Evolutionary conservation across 1,140 invertebrate species (phyloP), one percentile per base, ranked within the genome.

Genomic region (Pseudomyrmex flavicornis): DNA sequence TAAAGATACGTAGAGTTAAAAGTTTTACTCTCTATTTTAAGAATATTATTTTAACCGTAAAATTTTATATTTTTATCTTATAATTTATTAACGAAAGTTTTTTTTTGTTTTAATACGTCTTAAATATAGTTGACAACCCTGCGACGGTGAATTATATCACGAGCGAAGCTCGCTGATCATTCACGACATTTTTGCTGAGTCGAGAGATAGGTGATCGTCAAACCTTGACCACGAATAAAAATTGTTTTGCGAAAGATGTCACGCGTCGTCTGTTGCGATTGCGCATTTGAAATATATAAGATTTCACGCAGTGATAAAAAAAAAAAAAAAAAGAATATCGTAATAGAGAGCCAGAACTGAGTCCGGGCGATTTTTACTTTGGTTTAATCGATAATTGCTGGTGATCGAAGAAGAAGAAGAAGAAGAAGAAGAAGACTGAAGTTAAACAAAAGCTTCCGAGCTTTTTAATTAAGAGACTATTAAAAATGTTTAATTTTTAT

Each of bases 221-320:
- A 58, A 1, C 7, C 3, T n/a, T 9, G 35, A 58, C 3, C 9
- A 44, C 9, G 9, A 54, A n/a, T 26, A 10, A 46, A n/a, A 58
- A 59, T 12, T 50, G 9, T 73, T 68, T 87, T 69, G 17, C 46
- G 59, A 22, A 13, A 26, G 56, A 20, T 22, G 59, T 87, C 73
- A 87, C 66, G 80, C 22, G 20, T 52, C 12, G 44, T 13, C 20
- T 17, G 52, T 70, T 26, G 35, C 35, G 54, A 69, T 46, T 26
- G 20, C 8, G 59, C 8, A 46, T 84, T 66, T 17, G 59, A 68
- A 68, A 68, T 44, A 73, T 65, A 74, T 83, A 58, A 87, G 26
- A 52, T 58, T n/a, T 1, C 15, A 1, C 52, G 13, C 44, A 44
- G 22, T 22, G 1, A 22, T 50, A 12, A 58, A 10, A 35, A 69